Percentiles rank a stretch among this genome's conserved stretches.
These are phyloP conservation scores for Channa maculata DNA, from an alignment of 2,113 vertebrate species.

Conservation along the genomic window DNA sequence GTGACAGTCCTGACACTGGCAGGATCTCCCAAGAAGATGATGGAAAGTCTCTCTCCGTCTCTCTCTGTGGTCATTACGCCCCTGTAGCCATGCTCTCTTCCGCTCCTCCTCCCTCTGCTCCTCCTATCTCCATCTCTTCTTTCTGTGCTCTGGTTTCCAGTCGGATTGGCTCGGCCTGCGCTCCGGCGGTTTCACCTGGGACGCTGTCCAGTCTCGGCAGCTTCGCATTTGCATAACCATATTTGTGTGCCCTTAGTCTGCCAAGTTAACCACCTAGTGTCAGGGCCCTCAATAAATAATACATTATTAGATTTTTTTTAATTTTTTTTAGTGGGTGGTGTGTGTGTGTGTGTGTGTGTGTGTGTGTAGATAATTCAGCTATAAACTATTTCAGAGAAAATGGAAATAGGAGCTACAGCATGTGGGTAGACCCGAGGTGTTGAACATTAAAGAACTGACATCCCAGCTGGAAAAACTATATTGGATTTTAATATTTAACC, in stretches of 20 bases:
- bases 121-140: slow-evolving; percentile 45
- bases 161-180: slow-evolving; percentile 38
- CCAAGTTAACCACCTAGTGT: slow-evolving; percentile 71
- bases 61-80: slow-evolving; percentile 29
- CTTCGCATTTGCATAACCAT: slow-evolving; percentile 68
- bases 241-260: slow-evolving; percentile 63
- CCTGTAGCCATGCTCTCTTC: not conserved
- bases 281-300: slow-evolving; percentile 70
- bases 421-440: slow-evolving; percentile 13
- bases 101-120: not conserved
- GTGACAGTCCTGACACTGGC: slow-evolving; percentile 44
- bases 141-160: slow-evolving; percentile 55
- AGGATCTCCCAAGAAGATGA: slow-evolving; percentile 44
- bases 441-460: slow-evolving; percentile 24
- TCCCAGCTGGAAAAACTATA: slow-evolving; percentile 36
- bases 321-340: slow-evolving; percentile 8
- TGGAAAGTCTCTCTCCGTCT: slow-evolving; percentile 48
- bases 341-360: slow-evolving; percentile 19
- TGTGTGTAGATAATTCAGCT: slow-evolving; percentile 25
- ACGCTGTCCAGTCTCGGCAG: slow-evolving; percentile 67
- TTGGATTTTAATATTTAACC: slow-evolving; percentile 7
- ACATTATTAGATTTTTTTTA: slow-evolving; percentile 66
- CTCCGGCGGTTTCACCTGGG: slow-evolving; percentile 59
- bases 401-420: slow-evolving; percentile 31
- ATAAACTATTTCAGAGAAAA: slow-evolving; percentile 53